Percentiles rank a stretch among this genome's conserved stretches.
Conservation (phyloP, 2,113 vertebrate species). For the Sorex fumeus region DNA sequence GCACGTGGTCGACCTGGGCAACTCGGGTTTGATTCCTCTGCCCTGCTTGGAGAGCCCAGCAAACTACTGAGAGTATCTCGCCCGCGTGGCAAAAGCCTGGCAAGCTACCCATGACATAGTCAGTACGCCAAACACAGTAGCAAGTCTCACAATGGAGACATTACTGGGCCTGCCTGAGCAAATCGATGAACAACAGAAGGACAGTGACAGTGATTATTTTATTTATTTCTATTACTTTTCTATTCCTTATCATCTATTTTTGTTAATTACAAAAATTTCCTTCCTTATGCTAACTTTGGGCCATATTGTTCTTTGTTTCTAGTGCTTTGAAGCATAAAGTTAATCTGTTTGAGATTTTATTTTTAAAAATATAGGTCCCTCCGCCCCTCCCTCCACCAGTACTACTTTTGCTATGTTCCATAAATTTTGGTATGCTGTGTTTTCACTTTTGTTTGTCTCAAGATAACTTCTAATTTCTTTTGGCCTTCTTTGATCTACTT, state of each 20-base stretch:
- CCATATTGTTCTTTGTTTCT: not conserved
- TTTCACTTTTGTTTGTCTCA: not conserved
- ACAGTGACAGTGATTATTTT: too few species aligned
- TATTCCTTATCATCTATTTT: not conserved
- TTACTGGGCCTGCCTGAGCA: too few species aligned
- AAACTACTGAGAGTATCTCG: too few species aligned
- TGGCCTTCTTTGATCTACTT: not conserved
- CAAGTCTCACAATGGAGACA: too few species aligned
- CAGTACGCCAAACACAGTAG: too few species aligned
- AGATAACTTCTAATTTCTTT: conserved; percentile 2
- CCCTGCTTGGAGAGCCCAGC: too few species aligned
- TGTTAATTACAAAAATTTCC: not conserved
- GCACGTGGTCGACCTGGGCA: too few species aligned
- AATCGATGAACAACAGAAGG: too few species aligned
- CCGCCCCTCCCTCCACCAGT: not conserved
- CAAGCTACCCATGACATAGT: too few species aligned
- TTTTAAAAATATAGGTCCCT: not conserved
- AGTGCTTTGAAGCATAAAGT: not conserved
- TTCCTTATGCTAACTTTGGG: not conserved
- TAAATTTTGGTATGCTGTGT: not conserved
- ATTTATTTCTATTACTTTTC: not conserved
- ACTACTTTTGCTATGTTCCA: not conserved
- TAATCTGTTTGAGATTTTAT: not conserved
- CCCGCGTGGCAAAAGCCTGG: too few species aligned
- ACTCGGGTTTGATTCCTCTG: too few species aligned